Evolutionary conservation across 92 coral and sea anemone species (phyloP).

Genomic region (Galaxea fascicularis): DNA sequence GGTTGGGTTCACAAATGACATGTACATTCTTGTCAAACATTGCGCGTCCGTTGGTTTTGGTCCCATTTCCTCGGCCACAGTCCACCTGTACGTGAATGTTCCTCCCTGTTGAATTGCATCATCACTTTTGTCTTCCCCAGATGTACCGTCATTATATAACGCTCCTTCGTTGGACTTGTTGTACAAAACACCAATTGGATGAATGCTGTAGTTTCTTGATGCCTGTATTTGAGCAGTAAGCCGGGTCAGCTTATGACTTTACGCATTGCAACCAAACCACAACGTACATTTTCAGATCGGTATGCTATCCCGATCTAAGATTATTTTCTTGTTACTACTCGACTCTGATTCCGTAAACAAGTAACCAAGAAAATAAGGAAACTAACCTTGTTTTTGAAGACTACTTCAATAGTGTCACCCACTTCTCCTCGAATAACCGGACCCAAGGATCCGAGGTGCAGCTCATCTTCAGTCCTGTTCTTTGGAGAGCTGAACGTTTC

Average conservation of each 20-base stretch:
- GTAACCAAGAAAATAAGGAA: background rate
- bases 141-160: constrained; percentile 79
- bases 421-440: constrained; percentile 90
- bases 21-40: constrained; percentile 86
- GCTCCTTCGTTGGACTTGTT: constrained; percentile 92
- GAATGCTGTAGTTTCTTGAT: constrained; percentile 79
- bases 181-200: constrained; percentile 88
- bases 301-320: no score
- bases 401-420: constrained; percentile 88
- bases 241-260: background rate
- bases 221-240: constrained; percentile 57
- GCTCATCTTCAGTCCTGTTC: constrained; percentile 48
- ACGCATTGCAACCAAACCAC: background rate
- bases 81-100: constrained; percentile 80
- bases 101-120: constrained; percentile 70
- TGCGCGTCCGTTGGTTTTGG: constrained; percentile 74
- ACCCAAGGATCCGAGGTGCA: constrained; percentile 82
- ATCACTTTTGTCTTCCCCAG: constrained; percentile 68
- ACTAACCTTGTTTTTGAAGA: constrained; percentile 80
- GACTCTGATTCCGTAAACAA: no score
- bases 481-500: constrained; percentile 65
- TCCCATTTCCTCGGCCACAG: constrained; percentile 88
- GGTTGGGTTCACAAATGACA: constrained; percentile 82
- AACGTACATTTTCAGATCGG: no score
- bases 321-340: no score